These are phyloP conservation scores for Tachysurus vachellii DNA, from an alignment of 2,113 vertebrate species.

Conservation along the genomic window DNA sequence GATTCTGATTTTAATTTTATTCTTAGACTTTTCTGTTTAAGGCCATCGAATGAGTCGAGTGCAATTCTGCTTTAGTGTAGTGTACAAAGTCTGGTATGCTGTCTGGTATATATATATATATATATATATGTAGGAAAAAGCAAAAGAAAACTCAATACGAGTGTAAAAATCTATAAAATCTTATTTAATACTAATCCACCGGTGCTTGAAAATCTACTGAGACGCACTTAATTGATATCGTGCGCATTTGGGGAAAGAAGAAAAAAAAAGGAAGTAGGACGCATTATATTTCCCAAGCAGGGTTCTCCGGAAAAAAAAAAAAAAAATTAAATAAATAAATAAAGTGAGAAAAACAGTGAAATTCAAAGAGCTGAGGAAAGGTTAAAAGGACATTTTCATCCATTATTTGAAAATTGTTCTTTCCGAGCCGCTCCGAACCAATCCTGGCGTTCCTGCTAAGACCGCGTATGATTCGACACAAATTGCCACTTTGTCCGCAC, in stretches of 20 bases:
- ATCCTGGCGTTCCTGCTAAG: background rate
- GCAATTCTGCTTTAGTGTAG: background rate
- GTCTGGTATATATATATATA: no score
- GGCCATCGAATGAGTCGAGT: background rate
- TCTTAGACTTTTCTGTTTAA: background rate
- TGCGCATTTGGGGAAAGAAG: no score
- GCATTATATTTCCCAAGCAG: background rate
- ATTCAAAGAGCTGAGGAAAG: slow-evolving; percentile 23
- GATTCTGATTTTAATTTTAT: background rate
- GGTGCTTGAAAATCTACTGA: background rate
- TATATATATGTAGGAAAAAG: background rate
- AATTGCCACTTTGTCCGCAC: slow-evolving; percentile 33
- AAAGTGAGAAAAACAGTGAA: background rate
- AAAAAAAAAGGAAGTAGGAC: slow-evolving; percentile 14
- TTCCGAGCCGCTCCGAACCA: background rate
- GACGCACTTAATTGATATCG: background rate
- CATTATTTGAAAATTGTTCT: slow-evolving; percentile 27
- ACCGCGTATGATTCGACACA: slow-evolving; percentile 4
- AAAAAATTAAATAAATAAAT: background rate
- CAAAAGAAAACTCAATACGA: no score
- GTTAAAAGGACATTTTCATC: slow-evolving; percentile 29
- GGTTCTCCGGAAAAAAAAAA: background rate
- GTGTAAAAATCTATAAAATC: background rate
- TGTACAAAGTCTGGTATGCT: background rate
- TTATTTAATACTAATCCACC: background rate